Evolutionary conservation across 2,888 invertebrate species (phyloP), one percentile per base, ranked within the genome.

Genomic region (Lasioglossum leucozonium): DNA sequence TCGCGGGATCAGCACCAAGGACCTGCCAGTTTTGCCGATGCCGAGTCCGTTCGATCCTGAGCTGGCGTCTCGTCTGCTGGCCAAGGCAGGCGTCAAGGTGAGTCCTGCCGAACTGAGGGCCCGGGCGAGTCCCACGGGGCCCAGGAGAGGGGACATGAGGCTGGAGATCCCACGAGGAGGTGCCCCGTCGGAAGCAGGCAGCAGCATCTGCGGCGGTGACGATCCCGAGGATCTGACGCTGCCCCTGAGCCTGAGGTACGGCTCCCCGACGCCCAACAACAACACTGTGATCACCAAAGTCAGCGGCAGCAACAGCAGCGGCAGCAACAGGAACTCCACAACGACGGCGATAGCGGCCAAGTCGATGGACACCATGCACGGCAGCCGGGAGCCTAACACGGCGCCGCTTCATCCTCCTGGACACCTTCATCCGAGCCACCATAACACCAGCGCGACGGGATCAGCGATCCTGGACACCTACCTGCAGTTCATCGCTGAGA

Each of bases 31-130:
- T 69, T 95, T 98, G 89, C 98, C 98, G 84, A 98, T 98, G 98
- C 98, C 98, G 37, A 98, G 98, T 84, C 97, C 98, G 37, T 98
- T 98, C 95, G 98, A 98, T 95, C 98, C 98, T 0, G 98, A 98
- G 87, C 96, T 98, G 75, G 98, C 98, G 82, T 96, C 93, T 90
- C 97, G 98, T 88, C 95, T 98, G 86, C 95, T 98, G 87, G 98
- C 98, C 58, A 98, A 98, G 95, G 98, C 98, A 0, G 98, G 98
- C 16, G 98, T 98, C 16, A 98, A 98, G 95, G 98, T 98, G 77
- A 97, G 97, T 11, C 97, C 98, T 0, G 98, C 98, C 30, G 98
- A 98, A 93, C 95, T 98, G 37, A 95, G 98, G 58, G 98, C 98
- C 0, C 96, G 98, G 44, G 98, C 98, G 0, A 98, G 98, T 0